These are phyloP conservation scores for Antitype chi DNA, from an alignment of 2,888 invertebrate species.

Conservation along the genomic window DNA sequence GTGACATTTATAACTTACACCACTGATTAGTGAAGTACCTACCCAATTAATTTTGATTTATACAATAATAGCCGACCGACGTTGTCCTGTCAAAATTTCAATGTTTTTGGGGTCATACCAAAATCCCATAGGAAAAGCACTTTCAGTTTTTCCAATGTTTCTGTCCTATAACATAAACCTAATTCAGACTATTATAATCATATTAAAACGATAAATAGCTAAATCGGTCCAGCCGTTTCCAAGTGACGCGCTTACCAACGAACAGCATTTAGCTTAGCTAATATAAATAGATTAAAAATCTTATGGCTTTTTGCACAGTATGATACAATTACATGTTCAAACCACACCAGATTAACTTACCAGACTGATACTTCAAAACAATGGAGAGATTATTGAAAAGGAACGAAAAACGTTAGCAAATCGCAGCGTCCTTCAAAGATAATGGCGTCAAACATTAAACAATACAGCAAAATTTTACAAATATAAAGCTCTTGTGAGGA, in stretches of 20 bases:
- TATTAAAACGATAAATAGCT: not conserved
- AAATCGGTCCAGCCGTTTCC: not conserved
- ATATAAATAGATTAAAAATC: not conserved
- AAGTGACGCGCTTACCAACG: not conserved
- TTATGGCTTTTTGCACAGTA: not conserved
- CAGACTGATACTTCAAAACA: not conserved
- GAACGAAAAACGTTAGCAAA: conserved; percentile 4
- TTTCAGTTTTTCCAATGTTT: not conserved
- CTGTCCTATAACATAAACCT: not conserved
- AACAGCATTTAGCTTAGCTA: not conserved
- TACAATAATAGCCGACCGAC: not conserved
- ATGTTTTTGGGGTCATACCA: not conserved
- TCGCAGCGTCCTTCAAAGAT: conserved; percentile 44
- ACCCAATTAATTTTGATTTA: not conserved
- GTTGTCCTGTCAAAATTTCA: not conserved
- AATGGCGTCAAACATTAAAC: conserved; percentile 54
- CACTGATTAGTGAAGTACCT: not conserved
- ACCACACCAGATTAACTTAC: not conserved
- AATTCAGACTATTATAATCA: not conserved
- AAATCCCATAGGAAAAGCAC: not conserved
- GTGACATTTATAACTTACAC: not conserved
- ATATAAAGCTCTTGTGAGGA: conserved; percentile 60
- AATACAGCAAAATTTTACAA: conserved; percentile 54
- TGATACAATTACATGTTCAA: not conserved
- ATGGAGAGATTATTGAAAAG: not conserved